Conservation (phyloP, 2,888 invertebrate genomes). For the Drosophila acutilabella region DNA sequence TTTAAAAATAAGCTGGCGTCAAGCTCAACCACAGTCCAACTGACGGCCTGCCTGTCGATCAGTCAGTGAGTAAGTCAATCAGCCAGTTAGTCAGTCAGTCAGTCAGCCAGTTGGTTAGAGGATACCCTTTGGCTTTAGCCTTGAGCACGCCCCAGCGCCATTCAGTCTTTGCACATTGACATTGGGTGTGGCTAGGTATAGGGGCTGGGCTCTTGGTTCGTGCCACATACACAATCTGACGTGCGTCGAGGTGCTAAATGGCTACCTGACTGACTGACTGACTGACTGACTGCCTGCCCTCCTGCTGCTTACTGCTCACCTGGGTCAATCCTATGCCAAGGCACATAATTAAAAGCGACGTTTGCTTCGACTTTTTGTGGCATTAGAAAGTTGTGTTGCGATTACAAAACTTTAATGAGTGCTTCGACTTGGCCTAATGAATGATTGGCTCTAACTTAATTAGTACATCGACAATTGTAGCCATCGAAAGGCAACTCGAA, state of each 20-base stretch:
- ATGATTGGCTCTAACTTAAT: conserved; percentile 73
- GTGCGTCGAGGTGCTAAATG: conserved; percentile 77
- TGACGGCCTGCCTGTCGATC: conserved; percentile 62
- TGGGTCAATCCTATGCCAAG: conserved; percentile 47
- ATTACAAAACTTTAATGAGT: conserved; percentile 76
- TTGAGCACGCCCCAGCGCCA: conserved; percentile 68
- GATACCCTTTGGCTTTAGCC: conserved; percentile 61
- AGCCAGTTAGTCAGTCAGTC: conserved; percentile 24
- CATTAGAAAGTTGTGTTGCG: conserved; percentile 68
- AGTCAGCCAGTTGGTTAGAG: conserved; percentile 26
- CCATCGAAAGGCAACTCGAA: conserved; percentile 22
- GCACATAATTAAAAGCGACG: conserved; percentile 76
- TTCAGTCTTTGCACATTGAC: conserved; percentile 67
- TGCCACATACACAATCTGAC: conserved; percentile 56
- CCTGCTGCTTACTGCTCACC: conserved; percentile 4
- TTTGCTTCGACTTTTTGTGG: conserved; percentile 67
- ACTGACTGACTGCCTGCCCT: conserved; percentile 5
- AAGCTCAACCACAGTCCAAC: conserved; percentile 34
- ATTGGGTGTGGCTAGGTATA: conserved; percentile 62
- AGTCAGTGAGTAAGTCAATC: conserved; percentile 41
- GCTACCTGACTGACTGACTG: conserved; percentile 35
- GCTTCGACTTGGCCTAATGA: conserved; percentile 64
- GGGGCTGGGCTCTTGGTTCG: conserved; percentile 47
- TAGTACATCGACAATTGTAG: conserved; percentile 55
- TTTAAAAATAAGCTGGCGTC: conserved; percentile 70